phyloP scores from a whole-genome alignment of 2,797 vertebrate genomes.

The Anguilla obscura region DNA sequence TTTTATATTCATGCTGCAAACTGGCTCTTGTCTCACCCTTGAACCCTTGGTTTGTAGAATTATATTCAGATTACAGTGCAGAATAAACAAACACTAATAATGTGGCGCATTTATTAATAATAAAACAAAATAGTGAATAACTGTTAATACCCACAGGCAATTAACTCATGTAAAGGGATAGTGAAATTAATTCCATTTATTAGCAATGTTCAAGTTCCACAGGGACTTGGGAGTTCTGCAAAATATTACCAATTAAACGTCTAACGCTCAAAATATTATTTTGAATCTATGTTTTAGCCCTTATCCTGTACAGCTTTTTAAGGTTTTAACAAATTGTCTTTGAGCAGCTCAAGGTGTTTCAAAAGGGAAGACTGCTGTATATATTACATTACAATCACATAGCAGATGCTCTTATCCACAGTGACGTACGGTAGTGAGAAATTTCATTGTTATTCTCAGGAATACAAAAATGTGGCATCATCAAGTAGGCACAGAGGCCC shows the following conservation, averaged over 20 bases:
- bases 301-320: not conserved
- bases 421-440: not conserved
- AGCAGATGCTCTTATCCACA: not conserved
- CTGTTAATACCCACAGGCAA: constrained; percentile 49
- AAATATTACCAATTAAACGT: constrained; percentile 24
- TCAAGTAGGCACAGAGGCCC: too few species aligned
- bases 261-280: constrained; percentile 24
- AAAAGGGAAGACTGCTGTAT: not conserved
- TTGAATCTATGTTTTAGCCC: not conserved
- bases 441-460: too few species aligned
- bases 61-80: constrained; percentile 7
- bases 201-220: constrained; percentile 56
- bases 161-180: constrained; percentile 53
- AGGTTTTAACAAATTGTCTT: not conserved
- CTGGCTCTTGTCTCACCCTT: not conserved
- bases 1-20: constrained; percentile 36
- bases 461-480: too few species aligned
- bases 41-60: constrained; percentile 20
- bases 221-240: constrained; percentile 35
- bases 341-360: not conserved
- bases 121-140: constrained; percentile 29
- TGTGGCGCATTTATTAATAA: constrained; percentile 38
- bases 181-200: constrained; percentile 61
- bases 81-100: constrained; percentile 26
- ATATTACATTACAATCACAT: not conserved